Percentiles rank a stretch among this genome's conserved stretches.
phyloP scores from a whole-genome alignment of 2,113 vertebrate species.

The Hydrochoerus hydrochaeris region DNA sequence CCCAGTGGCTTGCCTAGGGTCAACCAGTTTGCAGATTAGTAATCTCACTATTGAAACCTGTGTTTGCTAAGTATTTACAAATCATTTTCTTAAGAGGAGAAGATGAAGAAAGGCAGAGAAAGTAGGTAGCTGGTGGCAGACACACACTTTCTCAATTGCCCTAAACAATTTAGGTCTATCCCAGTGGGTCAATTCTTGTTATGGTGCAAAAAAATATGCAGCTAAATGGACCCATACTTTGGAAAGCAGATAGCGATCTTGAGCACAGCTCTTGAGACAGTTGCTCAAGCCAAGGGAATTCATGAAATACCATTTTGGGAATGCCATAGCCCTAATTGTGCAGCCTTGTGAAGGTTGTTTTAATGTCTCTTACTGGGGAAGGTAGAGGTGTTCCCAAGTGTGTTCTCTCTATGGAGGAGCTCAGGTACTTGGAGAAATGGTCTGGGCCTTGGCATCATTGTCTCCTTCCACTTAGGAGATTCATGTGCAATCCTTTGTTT shows the following conservation, averaged over 20 bases:
- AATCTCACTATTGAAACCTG: neutral
- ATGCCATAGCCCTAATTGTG: neutral
- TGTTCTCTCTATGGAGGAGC: neutral
- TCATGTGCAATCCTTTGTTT: neutral
- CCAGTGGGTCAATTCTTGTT: neutral
- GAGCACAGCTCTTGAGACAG: neutral
- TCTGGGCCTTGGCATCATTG: neutral
- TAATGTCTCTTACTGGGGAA: neutral
- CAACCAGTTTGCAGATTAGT: neutral
- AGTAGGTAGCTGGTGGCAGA: neutral
- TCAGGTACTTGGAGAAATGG: neutral
- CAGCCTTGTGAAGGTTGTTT: conserved; percentile 7
- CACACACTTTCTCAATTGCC: neutral
- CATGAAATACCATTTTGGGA: conserved; percentile 3
- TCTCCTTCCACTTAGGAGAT: neutral
- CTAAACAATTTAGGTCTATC: neutral
- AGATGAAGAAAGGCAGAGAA: neutral
- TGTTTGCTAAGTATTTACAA: conserved; percentile 44
- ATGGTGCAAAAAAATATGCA: neutral
- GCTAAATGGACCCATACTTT: neutral
- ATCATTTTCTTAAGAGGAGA: conserved; percentile 13
- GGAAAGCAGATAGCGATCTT: neutral
- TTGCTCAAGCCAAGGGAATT: neutral
- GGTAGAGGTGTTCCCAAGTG: neutral
- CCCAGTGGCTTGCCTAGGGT: neutral